Conservation (phyloP, 1,140 invertebrate species). For the Cydia strobilella region DNA sequence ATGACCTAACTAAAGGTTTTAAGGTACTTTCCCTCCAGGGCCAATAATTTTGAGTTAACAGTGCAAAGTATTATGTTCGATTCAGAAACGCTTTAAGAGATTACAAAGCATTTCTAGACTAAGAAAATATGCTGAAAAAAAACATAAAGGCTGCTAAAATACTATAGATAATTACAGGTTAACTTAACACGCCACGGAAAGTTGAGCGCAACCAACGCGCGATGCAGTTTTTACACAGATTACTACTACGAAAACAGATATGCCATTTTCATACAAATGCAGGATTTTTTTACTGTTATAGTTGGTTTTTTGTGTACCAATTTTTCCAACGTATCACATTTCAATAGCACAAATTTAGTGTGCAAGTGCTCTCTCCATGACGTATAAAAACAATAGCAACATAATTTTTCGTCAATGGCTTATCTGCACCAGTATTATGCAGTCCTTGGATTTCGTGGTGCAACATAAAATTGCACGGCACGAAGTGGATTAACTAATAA, state of each 20-base stretch:
- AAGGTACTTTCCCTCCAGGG: too few relatives aligned
- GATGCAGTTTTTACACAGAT: slow-evolving; percentile 35
- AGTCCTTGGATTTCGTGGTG: slow-evolving; percentile 17
- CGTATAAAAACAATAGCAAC: too few relatives aligned
- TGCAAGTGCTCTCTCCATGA: too few relatives aligned
- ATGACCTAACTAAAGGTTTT: too few relatives aligned
- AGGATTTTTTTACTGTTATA: too few relatives aligned
- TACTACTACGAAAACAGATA: neutral
- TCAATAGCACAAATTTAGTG: too few relatives aligned
- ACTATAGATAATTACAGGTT: slow-evolving; percentile 13
- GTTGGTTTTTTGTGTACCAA: too few relatives aligned
- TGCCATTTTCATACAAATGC: neutral
- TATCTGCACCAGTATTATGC: neutral
- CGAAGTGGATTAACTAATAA: slow-evolving; percentile 73
- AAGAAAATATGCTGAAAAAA: neutral
- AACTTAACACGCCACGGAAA: slow-evolving; percentile 16
- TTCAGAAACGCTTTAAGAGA: too few relatives aligned
- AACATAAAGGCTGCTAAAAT: neutral
- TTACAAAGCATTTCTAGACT: neutral
- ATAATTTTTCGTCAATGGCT: neutral
- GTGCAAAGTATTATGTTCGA: neutral
- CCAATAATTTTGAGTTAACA: neutral
- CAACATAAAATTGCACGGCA: slow-evolving; percentile 54
- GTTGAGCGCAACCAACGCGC: slow-evolving; percentile 18
- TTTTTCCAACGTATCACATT: too few relatives aligned